Evolutionary conservation across 2,113 vertebrate species (phyloP).

Genomic region (Xyliphius kryptos): DNA sequence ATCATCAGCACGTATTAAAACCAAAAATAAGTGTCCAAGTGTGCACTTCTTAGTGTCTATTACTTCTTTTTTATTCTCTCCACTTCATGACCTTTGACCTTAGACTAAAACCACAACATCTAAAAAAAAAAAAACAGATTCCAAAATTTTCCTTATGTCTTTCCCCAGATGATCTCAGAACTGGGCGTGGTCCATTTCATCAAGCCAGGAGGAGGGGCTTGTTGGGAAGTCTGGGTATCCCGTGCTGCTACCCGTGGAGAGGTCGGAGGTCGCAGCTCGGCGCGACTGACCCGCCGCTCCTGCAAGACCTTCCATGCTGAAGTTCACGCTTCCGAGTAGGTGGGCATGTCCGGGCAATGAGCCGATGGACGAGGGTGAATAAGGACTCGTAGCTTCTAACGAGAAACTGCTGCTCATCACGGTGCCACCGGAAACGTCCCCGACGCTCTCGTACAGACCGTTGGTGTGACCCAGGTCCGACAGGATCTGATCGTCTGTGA

Average conservation of each 20-base stretch:
- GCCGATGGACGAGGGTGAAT: slow-evolving; percentile 89
- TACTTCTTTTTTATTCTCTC: too few relatives aligned
- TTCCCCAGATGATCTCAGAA: slow-evolving; percentile 78
- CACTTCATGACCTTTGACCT: too few relatives aligned
- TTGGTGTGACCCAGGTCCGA: slow-evolving; percentile 87
- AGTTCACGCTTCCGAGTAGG: slow-evolving; percentile 86
- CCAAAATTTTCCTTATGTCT: neutral
- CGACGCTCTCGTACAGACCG: slow-evolving; percentile 79
- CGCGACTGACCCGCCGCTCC: slow-evolving; percentile 83
- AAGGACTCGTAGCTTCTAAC: slow-evolving; percentile 86
- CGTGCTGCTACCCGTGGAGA: slow-evolving; percentile 95
- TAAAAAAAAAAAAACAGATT: neutral
- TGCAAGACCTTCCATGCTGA: slow-evolving; percentile 83
- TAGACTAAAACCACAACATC: too few relatives aligned
- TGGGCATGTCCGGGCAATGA: slow-evolving; percentile 88
- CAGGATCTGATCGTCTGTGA: slow-evolving; percentile 92
- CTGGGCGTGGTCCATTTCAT: slow-evolving; percentile 97
- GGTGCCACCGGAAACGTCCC: slow-evolving; percentile 73
- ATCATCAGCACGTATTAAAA: too few relatives aligned
- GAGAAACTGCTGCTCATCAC: slow-evolving; percentile 86
- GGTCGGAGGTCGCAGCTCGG: slow-evolving; percentile 91
- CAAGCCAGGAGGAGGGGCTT: slow-evolving; percentile 96
- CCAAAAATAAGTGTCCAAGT: too few relatives aligned
- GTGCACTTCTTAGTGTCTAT: too few relatives aligned
- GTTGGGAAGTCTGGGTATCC: slow-evolving; percentile 98